Evolutionary conservation across 2,113 vertebrate species (phyloP).

Genomic region (Onychostruthus taczanowskii): DNA sequence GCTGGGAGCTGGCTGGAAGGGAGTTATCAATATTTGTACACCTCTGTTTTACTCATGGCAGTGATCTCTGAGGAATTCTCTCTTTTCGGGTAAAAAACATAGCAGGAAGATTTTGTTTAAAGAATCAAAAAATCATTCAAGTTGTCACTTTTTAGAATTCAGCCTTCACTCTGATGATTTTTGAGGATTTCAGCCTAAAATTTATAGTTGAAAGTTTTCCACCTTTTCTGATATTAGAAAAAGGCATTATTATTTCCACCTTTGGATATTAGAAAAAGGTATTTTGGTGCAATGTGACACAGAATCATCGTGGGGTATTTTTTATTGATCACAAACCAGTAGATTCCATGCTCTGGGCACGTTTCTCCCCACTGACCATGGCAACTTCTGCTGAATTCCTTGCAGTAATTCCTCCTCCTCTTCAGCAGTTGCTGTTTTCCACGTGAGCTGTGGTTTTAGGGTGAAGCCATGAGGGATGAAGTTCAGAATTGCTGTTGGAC

Average conservation of each 20-base stretch:
- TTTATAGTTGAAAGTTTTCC: neutral
- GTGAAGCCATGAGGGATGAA: neutral
- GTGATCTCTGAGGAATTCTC: fast-evolving
- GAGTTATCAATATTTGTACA: fast-evolving
- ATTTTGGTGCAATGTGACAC: neutral
- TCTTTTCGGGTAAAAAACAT: neutral
- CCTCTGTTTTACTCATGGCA: fast-evolving
- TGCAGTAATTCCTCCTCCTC: neutral
- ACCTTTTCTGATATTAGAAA: neutral
- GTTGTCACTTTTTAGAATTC: neutral
- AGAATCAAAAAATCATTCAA: fast-evolving
- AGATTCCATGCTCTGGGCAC: neutral
- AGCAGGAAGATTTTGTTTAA: neutral
- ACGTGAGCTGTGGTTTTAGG: fast-evolving
- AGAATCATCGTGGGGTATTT: neutral
- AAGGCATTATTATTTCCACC: neutral
- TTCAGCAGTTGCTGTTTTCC: neutral
- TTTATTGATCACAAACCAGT: neutral
- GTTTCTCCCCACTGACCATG: neutral
- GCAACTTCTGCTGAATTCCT: neutral
- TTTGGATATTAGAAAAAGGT: neutral
- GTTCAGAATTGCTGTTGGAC: neutral
- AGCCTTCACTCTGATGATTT: fast-evolving
- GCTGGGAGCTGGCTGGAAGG: neutral
- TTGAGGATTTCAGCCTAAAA: neutral